These are phyloP conservation scores for Suillia variegata DNA, from an alignment of 2,888 invertebrate genomes.

Conservation along the genomic window DNA sequence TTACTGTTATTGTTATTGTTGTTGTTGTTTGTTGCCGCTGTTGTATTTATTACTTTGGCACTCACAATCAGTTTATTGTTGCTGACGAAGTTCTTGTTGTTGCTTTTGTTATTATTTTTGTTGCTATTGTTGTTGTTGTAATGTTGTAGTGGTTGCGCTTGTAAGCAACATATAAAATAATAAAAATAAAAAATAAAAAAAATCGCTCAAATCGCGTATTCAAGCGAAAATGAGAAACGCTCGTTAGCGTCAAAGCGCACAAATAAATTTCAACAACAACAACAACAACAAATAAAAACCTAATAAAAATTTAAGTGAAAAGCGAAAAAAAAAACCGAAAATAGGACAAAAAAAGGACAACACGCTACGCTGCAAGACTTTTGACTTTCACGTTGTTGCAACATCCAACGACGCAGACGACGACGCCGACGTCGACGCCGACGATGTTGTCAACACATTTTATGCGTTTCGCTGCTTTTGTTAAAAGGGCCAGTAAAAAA, in stretches of 20 bases:
- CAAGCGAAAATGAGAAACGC: background rate
- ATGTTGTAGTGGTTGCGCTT: too few species aligned
- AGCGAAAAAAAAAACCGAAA: too few species aligned
- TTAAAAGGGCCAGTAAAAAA: too few species aligned
- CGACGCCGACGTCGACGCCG: too few species aligned
- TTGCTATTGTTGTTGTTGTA: background rate
- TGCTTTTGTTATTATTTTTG: too few species aligned
- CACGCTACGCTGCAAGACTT: too few species aligned
- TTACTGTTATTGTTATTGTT: background rate
- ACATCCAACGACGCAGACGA: too few species aligned
- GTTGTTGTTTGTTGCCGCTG: constrained; percentile 3
- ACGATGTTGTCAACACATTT: background rate
- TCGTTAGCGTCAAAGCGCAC: too few species aligned
- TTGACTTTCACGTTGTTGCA: too few species aligned
- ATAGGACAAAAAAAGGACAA: too few species aligned
- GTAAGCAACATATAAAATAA: background rate
- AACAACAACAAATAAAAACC: background rate
- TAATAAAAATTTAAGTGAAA: background rate
- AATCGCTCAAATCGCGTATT: constrained; percentile 4
- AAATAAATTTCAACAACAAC: background rate
- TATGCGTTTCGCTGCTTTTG: constrained; percentile 3
- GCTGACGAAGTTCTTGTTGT: too few species aligned
- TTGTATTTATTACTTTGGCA: constrained; percentile 10
- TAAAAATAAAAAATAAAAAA: background rate
- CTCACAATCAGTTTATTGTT: background rate